Evolutionary conservation across 2,113 vertebrate genomes (phyloP).

Genomic region (Isurus oxyrinchus): DNA sequence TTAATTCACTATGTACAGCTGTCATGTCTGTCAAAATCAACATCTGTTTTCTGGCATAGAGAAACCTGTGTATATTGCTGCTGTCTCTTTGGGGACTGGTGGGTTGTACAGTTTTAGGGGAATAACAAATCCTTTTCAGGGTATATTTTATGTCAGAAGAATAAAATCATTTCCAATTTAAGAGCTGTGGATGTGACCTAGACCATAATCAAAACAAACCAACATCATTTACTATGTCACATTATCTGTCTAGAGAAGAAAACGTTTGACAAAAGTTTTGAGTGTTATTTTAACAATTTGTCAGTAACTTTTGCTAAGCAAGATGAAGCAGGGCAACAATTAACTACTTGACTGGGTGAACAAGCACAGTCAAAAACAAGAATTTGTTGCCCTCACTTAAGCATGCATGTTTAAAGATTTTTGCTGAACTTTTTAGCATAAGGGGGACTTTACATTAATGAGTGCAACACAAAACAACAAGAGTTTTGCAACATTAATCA

Average conservation of each 20-base stretch:
- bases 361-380: background rate
- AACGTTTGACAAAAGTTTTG: background rate
- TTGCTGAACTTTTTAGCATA: background rate
- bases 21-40: constrained; percentile 28
- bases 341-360: background rate
- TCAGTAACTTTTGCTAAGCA: background rate
- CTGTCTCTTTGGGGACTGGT: background rate
- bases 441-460: background rate
- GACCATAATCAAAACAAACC: constrained; percentile 21
- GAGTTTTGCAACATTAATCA: background rate
- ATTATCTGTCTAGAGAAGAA: background rate
- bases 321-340: background rate
- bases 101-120: background rate
- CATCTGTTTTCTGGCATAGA: constrained; percentile 24
- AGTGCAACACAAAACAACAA: background rate
- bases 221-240: background rate
- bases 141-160: constrained; percentile 16
- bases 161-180: constrained; percentile 12
- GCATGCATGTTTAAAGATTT: background rate
- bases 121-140: constrained; percentile 11
- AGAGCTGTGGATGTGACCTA: constrained; percentile 17
- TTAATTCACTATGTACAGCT: constrained; percentile 23
- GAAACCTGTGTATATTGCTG: constrained; percentile 4
- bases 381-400: background rate
- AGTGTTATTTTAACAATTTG: background rate